A percentile compares a stretch with the other conserved stretches of the same genome.
These are phyloP conservation scores for Palythoa caribaeorum DNA, from an alignment of 92 coral and sea anemone genomes.

Conservation along the genomic window DNA sequence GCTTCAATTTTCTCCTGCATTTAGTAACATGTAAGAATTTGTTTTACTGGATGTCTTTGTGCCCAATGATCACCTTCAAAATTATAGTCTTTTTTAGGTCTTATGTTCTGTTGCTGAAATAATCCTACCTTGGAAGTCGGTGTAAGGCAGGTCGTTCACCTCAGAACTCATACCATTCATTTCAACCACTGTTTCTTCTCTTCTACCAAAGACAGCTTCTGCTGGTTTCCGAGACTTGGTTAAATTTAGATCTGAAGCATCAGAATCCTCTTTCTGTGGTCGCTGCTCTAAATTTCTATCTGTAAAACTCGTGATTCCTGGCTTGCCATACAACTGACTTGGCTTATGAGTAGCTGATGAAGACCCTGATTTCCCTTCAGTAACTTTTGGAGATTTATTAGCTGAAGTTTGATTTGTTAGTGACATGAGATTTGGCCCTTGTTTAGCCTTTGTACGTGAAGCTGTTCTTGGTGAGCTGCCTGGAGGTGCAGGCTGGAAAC, in stretches of 20 bases:
- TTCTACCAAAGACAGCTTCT: slow-evolving; percentile 26
- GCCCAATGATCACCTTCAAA: too few species aligned
- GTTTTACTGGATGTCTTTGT: too few species aligned
- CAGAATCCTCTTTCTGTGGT: slow-evolving; percentile 47
- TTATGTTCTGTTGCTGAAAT: not conserved
- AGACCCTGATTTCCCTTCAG: not conserved
- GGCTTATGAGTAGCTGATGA: slow-evolving; percentile 64
- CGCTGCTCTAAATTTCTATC: slow-evolving; percentile 59
- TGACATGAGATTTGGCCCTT: slow-evolving; percentile 1
- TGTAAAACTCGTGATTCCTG: slow-evolving; percentile 66
- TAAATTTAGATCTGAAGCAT: slow-evolving; percentile 49
- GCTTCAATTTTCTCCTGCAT: too few species aligned
- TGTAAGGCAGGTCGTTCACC: slow-evolving; percentile 81
- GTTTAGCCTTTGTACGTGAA: not conserved
- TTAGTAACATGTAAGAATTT: too few species aligned
- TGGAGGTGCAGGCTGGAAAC: slow-evolving; percentile 77
- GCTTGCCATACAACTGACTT: slow-evolving; percentile 80
- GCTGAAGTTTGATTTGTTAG: slow-evolving; percentile 30
- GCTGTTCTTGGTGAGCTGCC: slow-evolving; percentile 50
- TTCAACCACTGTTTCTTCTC: slow-evolving; percentile 54
- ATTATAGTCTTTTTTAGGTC: too few species aligned
- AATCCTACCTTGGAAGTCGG: slow-evolving; percentile 87
- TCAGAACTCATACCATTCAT: slow-evolving; percentile 70
- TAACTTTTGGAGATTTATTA: slow-evolving; percentile 47
- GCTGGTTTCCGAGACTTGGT: slow-evolving; percentile 39